Base-by-base conservation (phyloP, 2,113 vertebrate genomes). In the Theropithecus gelada region DNA sequence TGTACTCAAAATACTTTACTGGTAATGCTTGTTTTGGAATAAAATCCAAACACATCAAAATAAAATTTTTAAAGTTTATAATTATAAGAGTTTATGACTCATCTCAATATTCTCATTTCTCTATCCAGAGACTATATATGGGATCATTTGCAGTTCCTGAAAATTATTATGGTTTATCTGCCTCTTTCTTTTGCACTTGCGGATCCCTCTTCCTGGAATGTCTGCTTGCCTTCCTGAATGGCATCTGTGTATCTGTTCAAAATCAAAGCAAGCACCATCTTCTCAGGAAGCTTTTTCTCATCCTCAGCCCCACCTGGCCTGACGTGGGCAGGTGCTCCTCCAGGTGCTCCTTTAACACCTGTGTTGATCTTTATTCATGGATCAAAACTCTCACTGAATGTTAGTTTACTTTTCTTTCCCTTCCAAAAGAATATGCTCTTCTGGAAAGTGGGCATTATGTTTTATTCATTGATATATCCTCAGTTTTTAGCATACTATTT, bases 311-410 rank as follows among this genome's bases (percentile, higher is more conserved):
- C 3, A 32, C 18, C 18, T 2, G 8, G 18, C 8, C 23, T 55
- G 43, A 23, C 6, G 2, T 25, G 2, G 25, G 9, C 35, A 50
- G 7, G 2, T 30, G 6, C 0, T 17, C 23, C 5, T 64, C 18
- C 9, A 5, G 12, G 13, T 8, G 13, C 2, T 78, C 38, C 40
- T 9, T 8, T 43, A 64, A 45, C 9, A 64, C 13, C 27, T 23
- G 1, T 9, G 3, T 35, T 81, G 4, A 1, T 57, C 25, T 89
- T 50, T 83, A 64, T 83, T 68, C 10, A 27, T 52, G 12, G 17
- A 85, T 20, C 3, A 85, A 57, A 2, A 8, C 6, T 20, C 6
- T 93, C 23, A 61, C 1, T 30, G 90, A 2, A 73, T 40, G 8
- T 50, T 38, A 23, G 16, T 64, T 57, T 85, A 61, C 8, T 38